Evolutionary conservation across 2,797 vertebrate genomes (phyloP).

Genomic region (Harpia harpyja): DNA sequence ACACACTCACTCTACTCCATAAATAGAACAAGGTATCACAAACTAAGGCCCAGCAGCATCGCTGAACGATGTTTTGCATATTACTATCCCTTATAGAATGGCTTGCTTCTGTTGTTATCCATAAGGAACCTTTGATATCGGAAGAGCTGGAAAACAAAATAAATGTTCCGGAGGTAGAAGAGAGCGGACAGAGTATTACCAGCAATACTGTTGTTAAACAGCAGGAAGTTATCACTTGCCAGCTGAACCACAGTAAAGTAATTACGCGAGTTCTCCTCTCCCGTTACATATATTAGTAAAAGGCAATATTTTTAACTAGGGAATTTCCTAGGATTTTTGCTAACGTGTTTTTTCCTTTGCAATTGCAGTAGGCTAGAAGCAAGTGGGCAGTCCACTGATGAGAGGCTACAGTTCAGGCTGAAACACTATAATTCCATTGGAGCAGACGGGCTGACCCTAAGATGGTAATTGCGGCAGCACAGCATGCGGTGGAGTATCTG

Average conservation of each 20-base stretch:
- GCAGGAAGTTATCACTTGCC: not conserved
- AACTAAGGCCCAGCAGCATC: not conserved
- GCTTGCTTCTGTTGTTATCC: not conserved
- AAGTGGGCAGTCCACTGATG: accelerated
- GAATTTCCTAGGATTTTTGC: not conserved
- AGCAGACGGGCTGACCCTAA: accelerated
- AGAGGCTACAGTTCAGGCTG: not conserved
- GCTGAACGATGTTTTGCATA: accelerated
- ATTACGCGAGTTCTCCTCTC: not conserved
- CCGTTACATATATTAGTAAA: not conserved
- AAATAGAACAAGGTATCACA: not conserved
- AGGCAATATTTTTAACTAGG: not conserved
- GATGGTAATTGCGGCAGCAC: accelerated
- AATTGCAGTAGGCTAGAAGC: not conserved
- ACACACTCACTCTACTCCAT: not conserved
- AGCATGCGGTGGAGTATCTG: not conserved
- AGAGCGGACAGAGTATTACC: not conserved
- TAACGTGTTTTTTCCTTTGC: not conserved
- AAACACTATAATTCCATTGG: accelerated
- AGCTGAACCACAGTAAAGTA: not conserved
- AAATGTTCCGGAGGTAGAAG: accelerated
- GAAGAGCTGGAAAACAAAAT: not conserved
- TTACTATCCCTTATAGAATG: accelerated
- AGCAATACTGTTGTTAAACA: not conserved
- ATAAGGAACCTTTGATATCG: accelerated